These are phyloP conservation scores for Anseranas semipalmata DNA, from an alignment of 2,113 vertebrate genomes.

Conservation along the genomic window DNA sequence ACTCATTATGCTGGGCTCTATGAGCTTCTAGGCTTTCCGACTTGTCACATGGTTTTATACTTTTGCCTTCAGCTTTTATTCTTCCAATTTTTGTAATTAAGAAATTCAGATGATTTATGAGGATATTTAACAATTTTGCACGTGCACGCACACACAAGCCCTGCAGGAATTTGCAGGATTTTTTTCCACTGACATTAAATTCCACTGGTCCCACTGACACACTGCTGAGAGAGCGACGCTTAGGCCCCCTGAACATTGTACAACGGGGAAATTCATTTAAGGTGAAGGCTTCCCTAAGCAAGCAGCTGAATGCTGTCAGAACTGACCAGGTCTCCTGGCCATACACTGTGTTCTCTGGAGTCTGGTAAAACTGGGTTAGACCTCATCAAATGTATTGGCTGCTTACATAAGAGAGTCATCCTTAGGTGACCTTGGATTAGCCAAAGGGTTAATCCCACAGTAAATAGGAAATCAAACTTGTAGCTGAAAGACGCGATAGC, in stretches of 20 bases:
- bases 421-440: background rate
- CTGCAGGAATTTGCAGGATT: background rate
- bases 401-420: background rate
- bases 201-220: background rate
- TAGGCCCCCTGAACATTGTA: background rate
- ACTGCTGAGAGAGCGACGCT: background rate
- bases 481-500: background rate
- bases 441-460: background rate
- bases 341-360: fast-evolving
- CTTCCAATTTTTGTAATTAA: background rate
- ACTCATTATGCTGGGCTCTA: background rate
- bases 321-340: background rate
- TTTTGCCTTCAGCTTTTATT: background rate
- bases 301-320: background rate
- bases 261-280: background rate
- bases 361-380: background rate
- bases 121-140: background rate
- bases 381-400: background rate
- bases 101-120: background rate
- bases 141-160: background rate
- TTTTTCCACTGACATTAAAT: background rate
- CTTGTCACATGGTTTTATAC: background rate
- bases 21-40: background rate
- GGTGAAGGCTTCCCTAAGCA: background rate
- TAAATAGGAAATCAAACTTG: background rate